Evolutionary conservation across 2,888 invertebrate genomes (phyloP).

Genomic region (Pachliopta kotzebuea): DNA sequence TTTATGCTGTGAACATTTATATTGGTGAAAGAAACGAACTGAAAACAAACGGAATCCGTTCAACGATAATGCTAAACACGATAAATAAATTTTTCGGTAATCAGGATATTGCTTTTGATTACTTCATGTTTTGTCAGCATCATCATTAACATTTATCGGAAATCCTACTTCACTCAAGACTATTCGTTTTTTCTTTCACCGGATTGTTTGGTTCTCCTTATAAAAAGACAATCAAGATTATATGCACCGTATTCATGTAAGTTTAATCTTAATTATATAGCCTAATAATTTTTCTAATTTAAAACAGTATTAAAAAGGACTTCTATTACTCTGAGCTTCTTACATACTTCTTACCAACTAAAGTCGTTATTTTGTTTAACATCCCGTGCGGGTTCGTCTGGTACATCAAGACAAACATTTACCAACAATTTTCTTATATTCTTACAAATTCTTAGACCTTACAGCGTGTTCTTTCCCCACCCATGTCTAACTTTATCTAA

Average conservation of each 20-base stretch:
- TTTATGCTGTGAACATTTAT: neutral
- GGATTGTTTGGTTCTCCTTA: too few relatives aligned
- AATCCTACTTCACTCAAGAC: too few relatives aligned
- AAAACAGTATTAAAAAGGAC: too few relatives aligned
- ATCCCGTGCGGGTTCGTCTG: neutral
- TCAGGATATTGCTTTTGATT: too few relatives aligned
- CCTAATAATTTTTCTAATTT: too few relatives aligned
- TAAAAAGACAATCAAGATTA: too few relatives aligned
- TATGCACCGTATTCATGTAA: too few relatives aligned
- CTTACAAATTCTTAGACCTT: slow-evolving; percentile 10
- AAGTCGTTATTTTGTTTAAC: neutral
- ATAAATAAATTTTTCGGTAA: too few relatives aligned
- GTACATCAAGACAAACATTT: neutral
- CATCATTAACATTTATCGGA: too few relatives aligned
- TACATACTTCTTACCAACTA: neutral
- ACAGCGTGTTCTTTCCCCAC: slow-evolving; percentile 10
- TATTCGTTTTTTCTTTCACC: too few relatives aligned
- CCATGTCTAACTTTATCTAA: slow-evolving; percentile 25
- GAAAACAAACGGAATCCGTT: neutral
- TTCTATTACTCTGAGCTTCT: neutral
- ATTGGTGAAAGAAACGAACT: neutral
- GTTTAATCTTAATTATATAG: too few relatives aligned
- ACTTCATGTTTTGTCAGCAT: too few relatives aligned
- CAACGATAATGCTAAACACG: neutral
- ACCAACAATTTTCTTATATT: neutral